Conservation (phyloP, 2,797 vertebrate species). For the Eospalax fontanierii region DNA sequence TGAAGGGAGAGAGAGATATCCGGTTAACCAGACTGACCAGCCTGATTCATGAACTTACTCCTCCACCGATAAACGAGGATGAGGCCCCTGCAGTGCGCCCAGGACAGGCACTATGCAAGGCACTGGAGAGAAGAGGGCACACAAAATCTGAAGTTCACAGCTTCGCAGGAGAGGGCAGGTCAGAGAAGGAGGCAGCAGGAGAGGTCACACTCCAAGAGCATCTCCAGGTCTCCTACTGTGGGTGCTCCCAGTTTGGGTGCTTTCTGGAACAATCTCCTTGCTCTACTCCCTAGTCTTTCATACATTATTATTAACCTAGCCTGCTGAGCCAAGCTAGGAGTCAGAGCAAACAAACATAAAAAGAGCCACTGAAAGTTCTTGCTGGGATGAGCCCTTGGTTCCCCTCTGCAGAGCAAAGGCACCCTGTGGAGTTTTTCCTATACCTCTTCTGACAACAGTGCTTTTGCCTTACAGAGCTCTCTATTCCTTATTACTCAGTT, state of each 20-base stretch:
- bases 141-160: not conserved
- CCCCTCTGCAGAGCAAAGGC: not conserved
- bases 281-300: not conserved
- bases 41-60: not conserved
- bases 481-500: not conserved
- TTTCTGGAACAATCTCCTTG: not conserved
- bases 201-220: not conserved
- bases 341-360: not conserved
- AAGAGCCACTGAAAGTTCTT: not conserved
- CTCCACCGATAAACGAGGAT: not conserved
- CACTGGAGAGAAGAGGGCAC: not conserved
- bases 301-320: not conserved
- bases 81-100: not conserved
- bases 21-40: not conserved
- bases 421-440: not conserved
- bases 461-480: not conserved
- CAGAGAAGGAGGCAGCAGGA: not conserved
- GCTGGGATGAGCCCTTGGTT: not conserved
- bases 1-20: too few relatives aligned
- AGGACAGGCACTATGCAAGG: not conserved
- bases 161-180: not conserved
- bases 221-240: not conserved
- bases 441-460: not conserved
- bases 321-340: slow-evolving; percentile 15
- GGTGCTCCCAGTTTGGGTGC: not conserved